Evolutionary conservation across 2,888 invertebrate genomes (phyloP).

Genomic region (Lasiommata megera): DNA sequence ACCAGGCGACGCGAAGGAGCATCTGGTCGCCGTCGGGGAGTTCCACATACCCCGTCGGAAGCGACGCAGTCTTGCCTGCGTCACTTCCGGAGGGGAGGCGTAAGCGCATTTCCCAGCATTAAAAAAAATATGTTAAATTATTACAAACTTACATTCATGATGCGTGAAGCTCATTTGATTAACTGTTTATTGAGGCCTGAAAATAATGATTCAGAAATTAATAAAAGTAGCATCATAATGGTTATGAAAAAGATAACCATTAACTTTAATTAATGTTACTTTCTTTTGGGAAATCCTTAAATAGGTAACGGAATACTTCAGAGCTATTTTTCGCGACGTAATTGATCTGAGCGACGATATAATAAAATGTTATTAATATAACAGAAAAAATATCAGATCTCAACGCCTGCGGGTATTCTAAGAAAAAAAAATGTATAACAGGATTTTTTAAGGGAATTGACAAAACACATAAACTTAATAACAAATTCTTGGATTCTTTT

Average conservation of each 20-base stretch:
- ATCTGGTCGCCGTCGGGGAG: no score
- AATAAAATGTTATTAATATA: slow-evolving; percentile 16
- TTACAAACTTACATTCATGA: slow-evolving; percentile 58
- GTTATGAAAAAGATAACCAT: neutral
- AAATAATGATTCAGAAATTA: slow-evolving; percentile 9
- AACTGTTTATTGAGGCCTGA: slow-evolving; percentile 14
- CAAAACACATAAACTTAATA: slow-evolving; percentile 20
- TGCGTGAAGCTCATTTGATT: slow-evolving; percentile 58
- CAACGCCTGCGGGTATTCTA: slow-evolving; percentile 16
- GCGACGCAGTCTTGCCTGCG: no score
- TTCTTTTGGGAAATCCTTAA: neutral
- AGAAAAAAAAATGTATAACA: slow-evolving; percentile 9
- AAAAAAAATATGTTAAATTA: no score
- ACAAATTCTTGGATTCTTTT: slow-evolving; percentile 13
- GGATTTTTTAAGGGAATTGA: slow-evolving; percentile 15
- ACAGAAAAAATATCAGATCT: no score
- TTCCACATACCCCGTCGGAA: no score
- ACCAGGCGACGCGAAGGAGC: no score
- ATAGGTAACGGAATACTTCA: neutral
- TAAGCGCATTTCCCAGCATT: no score
- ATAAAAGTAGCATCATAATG: no score
- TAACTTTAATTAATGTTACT: neutral
- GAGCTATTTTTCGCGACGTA: neutral
- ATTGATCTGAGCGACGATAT: slow-evolving; percentile 1
- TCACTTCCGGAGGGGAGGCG: no score